phyloP scores from a whole-genome alignment of 2,113 vertebrate species.

The Cololabis saira region DNA sequence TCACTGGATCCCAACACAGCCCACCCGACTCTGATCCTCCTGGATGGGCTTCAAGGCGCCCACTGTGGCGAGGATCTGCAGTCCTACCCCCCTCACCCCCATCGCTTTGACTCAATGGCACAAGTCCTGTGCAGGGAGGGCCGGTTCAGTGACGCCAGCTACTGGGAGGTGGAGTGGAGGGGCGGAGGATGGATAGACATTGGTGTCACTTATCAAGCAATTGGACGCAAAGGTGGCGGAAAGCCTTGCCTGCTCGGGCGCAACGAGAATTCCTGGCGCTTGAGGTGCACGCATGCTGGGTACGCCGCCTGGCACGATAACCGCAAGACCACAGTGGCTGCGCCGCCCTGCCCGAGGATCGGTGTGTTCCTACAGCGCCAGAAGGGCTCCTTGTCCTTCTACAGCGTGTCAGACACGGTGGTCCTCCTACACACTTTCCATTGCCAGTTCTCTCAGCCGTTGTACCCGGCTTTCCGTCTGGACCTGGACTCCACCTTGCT shows the following conservation, averaged over 20 bases:
- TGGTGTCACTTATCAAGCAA: slow-evolving; percentile 68
- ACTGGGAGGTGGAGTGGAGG: slow-evolving; percentile 81
- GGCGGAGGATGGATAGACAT: slow-evolving; percentile 77
- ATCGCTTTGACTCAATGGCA: slow-evolving; percentile 75
- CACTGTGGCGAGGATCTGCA: slow-evolving; percentile 76
- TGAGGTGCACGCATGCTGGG: slow-evolving; percentile 71
- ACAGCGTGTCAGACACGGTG: slow-evolving; percentile 68
- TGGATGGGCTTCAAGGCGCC: slow-evolving; percentile 62
- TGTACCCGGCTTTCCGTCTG: slow-evolving; percentile 78
- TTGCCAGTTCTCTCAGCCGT: slow-evolving; percentile 70
- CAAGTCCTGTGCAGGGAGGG: slow-evolving; percentile 77
- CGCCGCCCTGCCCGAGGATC: slow-evolving; percentile 70
- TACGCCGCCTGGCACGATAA: slow-evolving; percentile 80
- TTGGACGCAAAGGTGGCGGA: slow-evolving; percentile 71
- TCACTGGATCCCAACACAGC: slow-evolving; percentile 72
- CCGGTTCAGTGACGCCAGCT: slow-evolving; percentile 65
- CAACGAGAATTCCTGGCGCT: slow-evolving; percentile 77
- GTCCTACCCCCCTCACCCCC: slow-evolving; percentile 58
- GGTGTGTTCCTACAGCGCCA: slow-evolving; percentile 74
- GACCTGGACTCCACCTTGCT: slow-evolving; percentile 76
- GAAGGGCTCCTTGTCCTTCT: slow-evolving; percentile 75
- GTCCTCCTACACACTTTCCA: slow-evolving; percentile 75
- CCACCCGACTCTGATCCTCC: slow-evolving; percentile 70
- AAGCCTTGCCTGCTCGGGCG: slow-evolving; percentile 77
- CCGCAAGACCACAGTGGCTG: slow-evolving; percentile 76